These are phyloP conservation scores for Caenorhabditis virilis DNA, from an alignment of 2,888 invertebrate genomes.

Conservation along the genomic window DNA sequence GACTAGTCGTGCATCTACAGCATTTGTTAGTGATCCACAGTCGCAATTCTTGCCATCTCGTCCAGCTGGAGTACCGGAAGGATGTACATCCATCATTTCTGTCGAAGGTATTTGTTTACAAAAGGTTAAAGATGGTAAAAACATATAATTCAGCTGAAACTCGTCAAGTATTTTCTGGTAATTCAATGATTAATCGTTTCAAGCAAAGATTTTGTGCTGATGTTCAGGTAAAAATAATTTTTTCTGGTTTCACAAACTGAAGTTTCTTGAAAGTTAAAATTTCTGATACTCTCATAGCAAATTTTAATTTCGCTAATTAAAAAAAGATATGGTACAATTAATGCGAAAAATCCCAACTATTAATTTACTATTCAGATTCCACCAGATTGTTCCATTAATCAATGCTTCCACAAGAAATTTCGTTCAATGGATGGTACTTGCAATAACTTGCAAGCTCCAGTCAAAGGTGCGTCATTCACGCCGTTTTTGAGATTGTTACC, in stretches of 20 bases:
- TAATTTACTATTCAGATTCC: constrained; percentile 28
- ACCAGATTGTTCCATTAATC: constrained; percentile 56
- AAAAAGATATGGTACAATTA: no score
- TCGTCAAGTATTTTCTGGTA: constrained; percentile 19
- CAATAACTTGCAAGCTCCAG: constrained; percentile 79
- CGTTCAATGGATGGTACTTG: constrained; percentile 91
- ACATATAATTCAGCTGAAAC: no score
- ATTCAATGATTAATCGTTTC: constrained; percentile 17
- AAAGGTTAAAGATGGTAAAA: no score
- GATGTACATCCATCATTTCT: constrained; percentile 42
- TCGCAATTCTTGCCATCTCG: constrained; percentile 6
- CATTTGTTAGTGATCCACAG: background rate
- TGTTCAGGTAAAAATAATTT: constrained; percentile 7
- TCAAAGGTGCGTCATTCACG: constrained; percentile 89
- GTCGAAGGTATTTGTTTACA: no score
- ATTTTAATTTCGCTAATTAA: no score
- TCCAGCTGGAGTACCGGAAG: constrained; percentile 22
- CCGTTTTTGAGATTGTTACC: constrained; percentile 71
- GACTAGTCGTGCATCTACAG: no score
- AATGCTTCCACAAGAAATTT: constrained; percentile 73
- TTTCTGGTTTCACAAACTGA: background rate
- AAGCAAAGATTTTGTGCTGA: constrained; percentile 24
- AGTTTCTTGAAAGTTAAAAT: no score
- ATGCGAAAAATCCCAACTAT: no score
- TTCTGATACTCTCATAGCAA: background rate